Evolutionary conservation across 2,113 vertebrate genomes (phyloP), one percentile per base, ranked within the genome.

Genomic region (Oplegnathus fasciatus): DNA sequence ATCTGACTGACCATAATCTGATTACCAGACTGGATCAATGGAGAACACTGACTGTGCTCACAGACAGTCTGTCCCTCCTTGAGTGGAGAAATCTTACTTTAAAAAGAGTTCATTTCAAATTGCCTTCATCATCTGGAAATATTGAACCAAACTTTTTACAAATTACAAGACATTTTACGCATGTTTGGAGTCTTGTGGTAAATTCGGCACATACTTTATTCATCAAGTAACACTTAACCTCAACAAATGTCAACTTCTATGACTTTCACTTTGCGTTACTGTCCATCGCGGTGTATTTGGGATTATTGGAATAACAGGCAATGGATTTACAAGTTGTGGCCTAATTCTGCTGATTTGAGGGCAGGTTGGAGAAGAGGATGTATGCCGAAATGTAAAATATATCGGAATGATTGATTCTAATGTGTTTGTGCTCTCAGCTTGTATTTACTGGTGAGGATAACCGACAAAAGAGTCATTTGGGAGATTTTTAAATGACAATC

Each of bases 11-110:
- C 17, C 4, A 1, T 88, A 89, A 91, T 89, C 86, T 40, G 82
- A 91, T 93, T 88, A 90, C 78, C 57, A n/a, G 75, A 22, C 26
- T 2, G 17, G 68, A 89, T 91, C 85, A 71, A 87, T 87, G 64
- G 4, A 6, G 61, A 0, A 4, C 22, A 37, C 22, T 10, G 9
- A 69, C 70, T 62, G 52, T 66, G 62, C 32, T 24, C 13, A 24
- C 28, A 40, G 30, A 57, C 64, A 20, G 13, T 22, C 61, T 13
- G 32, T 2, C 13, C 28, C 1, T 5, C 2, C 22, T 1, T 11
- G 4, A 8, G 44, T 7, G 60, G 6, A 18, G 24, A 7, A 34
- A 20, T 24, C 40, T 61, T 2, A 26, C 15, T 70, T 61, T 52
- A 7, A 10, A 58, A 73, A 40, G 13, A 4, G 6, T 1, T 50